phyloP scores from a whole-genome alignment of 2,113 vertebrate genomes.

The Carassius auratus region DNA sequence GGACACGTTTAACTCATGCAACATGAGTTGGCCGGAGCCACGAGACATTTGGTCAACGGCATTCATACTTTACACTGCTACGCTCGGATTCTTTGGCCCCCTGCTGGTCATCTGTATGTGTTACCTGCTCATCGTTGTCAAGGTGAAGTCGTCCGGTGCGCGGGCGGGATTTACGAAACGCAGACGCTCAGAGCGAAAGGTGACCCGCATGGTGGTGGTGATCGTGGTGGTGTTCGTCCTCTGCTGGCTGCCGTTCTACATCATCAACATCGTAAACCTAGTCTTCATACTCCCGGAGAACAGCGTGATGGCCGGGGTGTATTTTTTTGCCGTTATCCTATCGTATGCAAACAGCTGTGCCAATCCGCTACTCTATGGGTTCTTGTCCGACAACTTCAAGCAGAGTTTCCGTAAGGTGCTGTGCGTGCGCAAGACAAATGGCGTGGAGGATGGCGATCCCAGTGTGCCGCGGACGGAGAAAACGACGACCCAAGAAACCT shows the following conservation, averaged over 20 bases:
- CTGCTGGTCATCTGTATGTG: conserved; percentile 92
- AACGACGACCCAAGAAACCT: conserved; percentile 79
- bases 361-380: conserved; percentile 92
- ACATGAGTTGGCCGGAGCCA: conserved; percentile 93
- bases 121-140: conserved; percentile 89
- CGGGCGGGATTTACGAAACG: conserved; percentile 84
- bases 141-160: conserved; percentile 83
- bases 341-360: conserved; percentile 96
- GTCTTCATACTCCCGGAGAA: conserved; percentile 87
- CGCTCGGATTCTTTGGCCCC: conserved; percentile 89
- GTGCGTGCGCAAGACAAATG: conserved; percentile 78
- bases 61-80: conserved; percentile 90
- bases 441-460: conserved; percentile 79
- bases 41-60: conserved; percentile 84
- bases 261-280: conserved; percentile 91
- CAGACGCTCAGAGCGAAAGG: conserved; percentile 85
- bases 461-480: conserved; percentile 81
- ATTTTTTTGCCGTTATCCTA: conserved; percentile 89
- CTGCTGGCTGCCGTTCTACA: conserved; percentile 95
- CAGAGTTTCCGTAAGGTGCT: conserved; percentile 91
- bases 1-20: conserved; percentile 81
- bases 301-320: conserved; percentile 79
- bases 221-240: conserved; percentile 91
- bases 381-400: conserved; percentile 93
- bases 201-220: conserved; percentile 93